Base-by-base conservation (phyloP, 1,140 invertebrate species). In the Aphidius gifuensis region DNA sequence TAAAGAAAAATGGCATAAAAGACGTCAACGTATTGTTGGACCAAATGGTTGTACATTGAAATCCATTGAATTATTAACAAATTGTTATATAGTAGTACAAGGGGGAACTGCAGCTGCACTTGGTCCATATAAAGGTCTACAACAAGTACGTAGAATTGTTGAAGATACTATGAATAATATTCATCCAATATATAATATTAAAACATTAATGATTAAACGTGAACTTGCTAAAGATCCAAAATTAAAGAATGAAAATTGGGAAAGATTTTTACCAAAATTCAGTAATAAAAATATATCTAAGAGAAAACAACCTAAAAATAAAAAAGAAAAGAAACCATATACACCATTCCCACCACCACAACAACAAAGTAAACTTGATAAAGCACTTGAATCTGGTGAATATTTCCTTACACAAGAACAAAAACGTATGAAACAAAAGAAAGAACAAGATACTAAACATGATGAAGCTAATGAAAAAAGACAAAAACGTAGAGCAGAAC, bases 161-260 rank as follows among this genome's bases (percentile, higher is more conserved):
- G 89, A 94, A 74, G 97, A 99, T 70, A 97, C 94, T 4, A 98
- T 99, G 96, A 95, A 96, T 73, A 99, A 99, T 77, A 89, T 99
- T 63, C 97, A 99, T 84, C 97, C 97, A n/a, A 96, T 99, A 74
- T 99, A 99, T 75, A 98, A 98, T 73, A 97, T 99, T 1, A 99
- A 99, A 82, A 90, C 92, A 16, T 79, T 99, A 9, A 99, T 99
- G 96, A 97, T 99, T 51, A 99, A 99, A 79, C 84, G 89, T 71
- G 96, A 99, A 83, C 80, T 99, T 32, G 89, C 90, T 62, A 98
- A 94, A 77, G 93, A 99, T 84, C 90, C 92, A 0, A 89, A 90
- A 70, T 74, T 99, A 32, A 93, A 90, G 77, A 90, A 96, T 83
- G 94, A 99, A 81, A 95, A 92, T 75, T 99, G 98, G 98, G 93